phyloP scores from a whole-genome alignment of 1,140 invertebrate genomes.

The Drosophila virilis region DNA sequence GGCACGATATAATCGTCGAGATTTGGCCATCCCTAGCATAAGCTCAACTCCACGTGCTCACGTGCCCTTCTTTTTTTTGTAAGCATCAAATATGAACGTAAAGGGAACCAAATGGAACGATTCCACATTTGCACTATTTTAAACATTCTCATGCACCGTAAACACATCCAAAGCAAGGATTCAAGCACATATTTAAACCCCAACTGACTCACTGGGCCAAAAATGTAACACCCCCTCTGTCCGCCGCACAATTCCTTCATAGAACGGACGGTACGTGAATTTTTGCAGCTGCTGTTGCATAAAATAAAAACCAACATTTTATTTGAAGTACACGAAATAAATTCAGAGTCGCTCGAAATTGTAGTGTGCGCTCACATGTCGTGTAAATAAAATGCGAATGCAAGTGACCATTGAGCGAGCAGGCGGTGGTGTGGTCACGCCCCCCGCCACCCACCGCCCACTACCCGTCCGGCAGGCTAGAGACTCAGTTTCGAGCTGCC shows the following conservation, averaged over 20 bases:
- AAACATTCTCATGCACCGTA: conserved; percentile 15
- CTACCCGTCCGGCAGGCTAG: not conserved
- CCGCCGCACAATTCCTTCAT: not conserved
- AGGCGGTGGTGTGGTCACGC: conserved; percentile 37
- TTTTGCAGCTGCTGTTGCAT: conserved; percentile 62
- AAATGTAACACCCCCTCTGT: conserved; percentile 13
- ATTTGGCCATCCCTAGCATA: no score
- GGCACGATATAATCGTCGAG: no score
- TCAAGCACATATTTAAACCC: conserved; percentile 34
- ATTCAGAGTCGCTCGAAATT: conserved; percentile 64
- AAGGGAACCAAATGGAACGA: conserved; percentile 23
- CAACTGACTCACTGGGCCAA: conserved; percentile 11
- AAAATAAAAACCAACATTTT: conserved; percentile 78
- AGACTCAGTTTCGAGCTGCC: conserved; percentile 27
- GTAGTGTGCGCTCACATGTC: conserved; percentile 66
- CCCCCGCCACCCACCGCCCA: not conserved
- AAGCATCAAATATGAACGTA: not conserved
- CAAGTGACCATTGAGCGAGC: conserved; percentile 74
- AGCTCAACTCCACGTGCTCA: no score
- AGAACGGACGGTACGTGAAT: conserved; percentile 18
- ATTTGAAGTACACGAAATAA: conserved; percentile 77
- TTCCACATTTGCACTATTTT: conserved; percentile 31
- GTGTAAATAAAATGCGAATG: conserved; percentile 76
- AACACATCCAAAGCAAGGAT: conserved; percentile 55
- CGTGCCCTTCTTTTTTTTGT: not conserved